Percentiles rank a stretch among this genome's conserved stretches.
Evolutionary conservation across 2,888 invertebrate species (phyloP).

Genomic region (Ganaspis brasiliensis): DNA sequence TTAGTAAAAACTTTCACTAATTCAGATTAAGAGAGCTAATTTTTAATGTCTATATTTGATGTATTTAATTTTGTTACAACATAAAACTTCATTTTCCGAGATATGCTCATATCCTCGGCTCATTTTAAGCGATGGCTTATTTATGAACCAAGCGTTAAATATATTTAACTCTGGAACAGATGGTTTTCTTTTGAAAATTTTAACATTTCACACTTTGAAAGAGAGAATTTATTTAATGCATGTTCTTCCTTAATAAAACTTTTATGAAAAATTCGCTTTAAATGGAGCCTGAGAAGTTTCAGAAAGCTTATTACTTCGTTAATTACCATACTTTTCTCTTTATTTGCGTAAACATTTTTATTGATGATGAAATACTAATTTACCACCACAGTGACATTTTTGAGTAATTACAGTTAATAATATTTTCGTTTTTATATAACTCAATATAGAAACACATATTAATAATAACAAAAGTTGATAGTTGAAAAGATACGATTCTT

Average conservation of each 20-base stretch:
- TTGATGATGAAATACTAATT: neutral
- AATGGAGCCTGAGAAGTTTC: neutral
- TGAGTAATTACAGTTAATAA: too few species aligned
- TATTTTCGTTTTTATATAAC: too few species aligned
- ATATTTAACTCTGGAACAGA: neutral
- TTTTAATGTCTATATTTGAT: neutral
- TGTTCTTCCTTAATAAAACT: neutral
- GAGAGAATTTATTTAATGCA: constrained; percentile 7
- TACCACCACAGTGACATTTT: too few species aligned
- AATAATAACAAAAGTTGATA: too few species aligned
- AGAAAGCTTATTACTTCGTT: neutral
- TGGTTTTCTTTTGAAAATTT: constrained; percentile 1
- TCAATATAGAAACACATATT: too few species aligned
- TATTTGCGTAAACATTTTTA: neutral
- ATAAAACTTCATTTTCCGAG: neutral
- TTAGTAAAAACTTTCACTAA: too few species aligned
- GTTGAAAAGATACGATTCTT: too few species aligned
- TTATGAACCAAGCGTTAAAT: neutral
- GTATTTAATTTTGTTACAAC: neutral
- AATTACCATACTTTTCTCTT: neutral
- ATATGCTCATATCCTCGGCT: neutral
- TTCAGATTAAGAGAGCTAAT: too few species aligned
- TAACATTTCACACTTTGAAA: constrained; percentile 3
- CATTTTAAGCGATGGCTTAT: neutral
- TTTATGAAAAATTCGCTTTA: neutral